Evolutionary conservation across 2,113 vertebrate species (phyloP).

Genomic region (Oncorhynchus keta): DNA sequence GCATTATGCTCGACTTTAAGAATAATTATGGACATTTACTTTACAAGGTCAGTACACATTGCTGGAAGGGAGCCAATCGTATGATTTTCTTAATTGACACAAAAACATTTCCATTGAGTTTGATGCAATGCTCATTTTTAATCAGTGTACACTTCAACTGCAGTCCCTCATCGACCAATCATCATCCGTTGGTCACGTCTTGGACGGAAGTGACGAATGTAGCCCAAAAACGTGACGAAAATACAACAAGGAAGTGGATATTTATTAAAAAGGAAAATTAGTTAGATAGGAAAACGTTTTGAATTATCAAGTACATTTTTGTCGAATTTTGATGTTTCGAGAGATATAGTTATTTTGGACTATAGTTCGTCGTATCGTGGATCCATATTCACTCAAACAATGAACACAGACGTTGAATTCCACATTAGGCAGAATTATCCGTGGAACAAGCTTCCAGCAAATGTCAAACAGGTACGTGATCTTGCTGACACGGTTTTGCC

Average conservation of each 20-base stretch:
- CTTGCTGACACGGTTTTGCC: neutral
- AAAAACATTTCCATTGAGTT: too few relatives aligned
- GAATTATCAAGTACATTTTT: neutral
- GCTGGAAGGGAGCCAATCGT: too few relatives aligned
- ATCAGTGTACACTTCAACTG: too few relatives aligned
- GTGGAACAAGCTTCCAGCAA: constrained; percentile 93
- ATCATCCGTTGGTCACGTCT: constrained; percentile 34
- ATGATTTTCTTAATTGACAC: too few relatives aligned
- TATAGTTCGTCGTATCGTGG: constrained; percentile 45
- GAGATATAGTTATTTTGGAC: constrained; percentile 66
- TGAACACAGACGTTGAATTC: constrained; percentile 99
- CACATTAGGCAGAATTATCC: constrained; percentile 98
- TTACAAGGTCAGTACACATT: too few relatives aligned
- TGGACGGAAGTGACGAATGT: constrained; percentile 66
- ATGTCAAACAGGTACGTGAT: constrained; percentile 87
- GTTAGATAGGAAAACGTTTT: constrained; percentile 14
- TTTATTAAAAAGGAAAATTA: constrained; percentile 47
- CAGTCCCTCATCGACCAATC: too few relatives aligned
- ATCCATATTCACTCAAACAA: constrained; percentile 64
- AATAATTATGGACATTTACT: too few relatives aligned
- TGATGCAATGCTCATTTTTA: too few relatives aligned
- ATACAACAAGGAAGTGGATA: constrained; percentile 78
- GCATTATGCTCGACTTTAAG: too few relatives aligned
- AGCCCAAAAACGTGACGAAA: constrained; percentile 24
- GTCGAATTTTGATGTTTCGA: constrained; percentile 29